Conservation (phyloP, 2,113 vertebrate genomes). For the Charina bottae region DNA sequence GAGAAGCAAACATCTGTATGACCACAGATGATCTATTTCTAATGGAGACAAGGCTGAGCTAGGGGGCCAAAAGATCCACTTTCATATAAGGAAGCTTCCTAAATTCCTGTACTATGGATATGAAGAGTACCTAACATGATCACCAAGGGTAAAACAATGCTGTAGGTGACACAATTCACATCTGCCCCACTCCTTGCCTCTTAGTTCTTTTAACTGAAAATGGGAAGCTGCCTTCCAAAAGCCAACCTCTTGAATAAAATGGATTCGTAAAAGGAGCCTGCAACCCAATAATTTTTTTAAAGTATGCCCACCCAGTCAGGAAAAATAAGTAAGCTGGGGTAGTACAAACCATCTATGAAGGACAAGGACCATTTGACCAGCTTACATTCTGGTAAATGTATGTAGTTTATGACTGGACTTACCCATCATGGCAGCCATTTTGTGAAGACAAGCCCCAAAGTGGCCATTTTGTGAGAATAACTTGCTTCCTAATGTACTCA, state of each 20-base stretch:
- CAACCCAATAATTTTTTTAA: not conserved
- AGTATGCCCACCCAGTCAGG: not conserved
- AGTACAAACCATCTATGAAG: not conserved
- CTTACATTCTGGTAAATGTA: not conserved
- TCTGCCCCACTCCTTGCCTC: not conserved
- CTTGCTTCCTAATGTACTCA: not conserved
- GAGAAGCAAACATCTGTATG: not conserved
- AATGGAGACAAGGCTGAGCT: not conserved
- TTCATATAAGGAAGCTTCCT: not conserved
- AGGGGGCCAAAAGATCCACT: not conserved
- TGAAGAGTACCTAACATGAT: too few relatives aligned
- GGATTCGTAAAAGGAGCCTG: not conserved
- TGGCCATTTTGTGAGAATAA: not conserved
- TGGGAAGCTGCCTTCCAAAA: not conserved
- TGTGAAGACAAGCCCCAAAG: not conserved
- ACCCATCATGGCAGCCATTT: not conserved
- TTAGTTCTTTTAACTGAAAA: not conserved
- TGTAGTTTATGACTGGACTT: not conserved
- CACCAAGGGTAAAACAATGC: too few relatives aligned
- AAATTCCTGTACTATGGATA: not conserved
- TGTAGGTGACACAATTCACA: not conserved
- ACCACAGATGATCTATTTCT: not conserved
- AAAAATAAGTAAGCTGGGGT: not conserved
- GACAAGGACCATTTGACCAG: not conserved
- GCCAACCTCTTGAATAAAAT: not conserved